Base-by-base conservation (phyloP, 2,888 invertebrate genomes). In the Hydrotaea cyrtoneurina region DNA sequence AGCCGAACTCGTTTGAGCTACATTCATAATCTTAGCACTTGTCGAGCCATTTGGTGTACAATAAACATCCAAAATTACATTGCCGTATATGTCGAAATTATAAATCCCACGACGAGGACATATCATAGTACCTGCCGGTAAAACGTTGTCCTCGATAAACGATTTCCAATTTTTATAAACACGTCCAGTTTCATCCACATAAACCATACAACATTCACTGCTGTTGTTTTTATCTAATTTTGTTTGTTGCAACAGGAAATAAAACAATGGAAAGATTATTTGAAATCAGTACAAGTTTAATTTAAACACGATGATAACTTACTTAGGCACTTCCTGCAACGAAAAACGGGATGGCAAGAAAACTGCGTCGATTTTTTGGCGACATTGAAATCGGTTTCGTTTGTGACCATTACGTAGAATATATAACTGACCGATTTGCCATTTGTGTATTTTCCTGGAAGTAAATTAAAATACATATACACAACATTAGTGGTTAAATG, bases 161-260 rank as follows among this genome's bases (percentile, higher is more conserved):
- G 91, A 88, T 0, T 86, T 78, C 94, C 94, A 94, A 80, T 91
- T 91, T 82, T 91, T 86, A 87, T 94, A 94, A 0, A 93, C 93
- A 4, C 93, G 91, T 0, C 91, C 91, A 2, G 87, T 86, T 88
- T 92, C 88, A 89, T 93, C 90, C 86, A 92, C 83, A 88, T 89
- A 89, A 85, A 92, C 76, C 89, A 91, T 91, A 76, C 92, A 92
- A 59, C 91, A 91, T 26, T 88, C 23, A 2, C 78, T 76, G 50
- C 89, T 91, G 64, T 90, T 86, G 64, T 85, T 75, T 0, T 69
- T 8, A 2, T 80, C 88, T 85, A 15, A 71, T 64, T 4, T 2
- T 31, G 13, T 39, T 36, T 36, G 36, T 36, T n/a, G 8, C 39
- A 39, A 39, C 39, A 10, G 39, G 39, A 62, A n/a, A 59, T 26